Base-by-base conservation (phyloP, 2,888 invertebrate species). In the Philereme transversata region DNA sequence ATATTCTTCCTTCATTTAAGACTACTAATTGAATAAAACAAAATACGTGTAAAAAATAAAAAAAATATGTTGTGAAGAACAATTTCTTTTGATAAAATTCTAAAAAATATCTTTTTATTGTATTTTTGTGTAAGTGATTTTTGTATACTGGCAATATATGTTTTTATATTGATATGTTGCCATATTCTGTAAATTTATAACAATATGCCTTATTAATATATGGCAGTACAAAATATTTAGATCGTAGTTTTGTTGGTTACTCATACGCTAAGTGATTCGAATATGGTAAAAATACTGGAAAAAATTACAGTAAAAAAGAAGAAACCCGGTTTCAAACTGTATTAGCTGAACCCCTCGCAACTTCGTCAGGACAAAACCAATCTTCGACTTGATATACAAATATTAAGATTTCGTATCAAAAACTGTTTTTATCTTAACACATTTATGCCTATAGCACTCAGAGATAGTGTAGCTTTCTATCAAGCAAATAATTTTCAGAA, bases 151-250 rank as follows among this genome's bases (percentile, higher is more conserved):
- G 62, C 62, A 62, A 62, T 51, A 22, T 61, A 57, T 52, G 8
- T 55, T 47, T 48, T 57, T 36, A 53, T 58, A 62, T 57, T 52
- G 51, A 57, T 64, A 65, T 68, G 59, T 70, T 67, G 60, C 62
- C 64, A 66, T 60, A 57, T 50, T 55, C 50, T 56, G 9, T 60
- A 57, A 60, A 61, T 58, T 64, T 67, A 53, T 64, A 64, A 63
- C 51, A 51, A 65, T 64, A 53, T 58, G 62, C 58, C 51, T 52
- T 52, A 53, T 36, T 49, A 51, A 47, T 38, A 47, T 55, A 51
- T 33, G 51, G 62, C 54, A 35, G 51, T 62, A 62, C 62, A 62
- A 62, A 62, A 33, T 38, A 0, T 45, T 22, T 59, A 45, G 43
- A 11, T 49, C 8, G 10, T 47, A 58, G 34, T 52, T 44, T 54